Percentiles rank a stretch among this genome's conserved stretches.
Evolutionary conservation across 2,797 vertebrate species (phyloP).

Genomic region (Coccyzus lansbergi): DNA sequence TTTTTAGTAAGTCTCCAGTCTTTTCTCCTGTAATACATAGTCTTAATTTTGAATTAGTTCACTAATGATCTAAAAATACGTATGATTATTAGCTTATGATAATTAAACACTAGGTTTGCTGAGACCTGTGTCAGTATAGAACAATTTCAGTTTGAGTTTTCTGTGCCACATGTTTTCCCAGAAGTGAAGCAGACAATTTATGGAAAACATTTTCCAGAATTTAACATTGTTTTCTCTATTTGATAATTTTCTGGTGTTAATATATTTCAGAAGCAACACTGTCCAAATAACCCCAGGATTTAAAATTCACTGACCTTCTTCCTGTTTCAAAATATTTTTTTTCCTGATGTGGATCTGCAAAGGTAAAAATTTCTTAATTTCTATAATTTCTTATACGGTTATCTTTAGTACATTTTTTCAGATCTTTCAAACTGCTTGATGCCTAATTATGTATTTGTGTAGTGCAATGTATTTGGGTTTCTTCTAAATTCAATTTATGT

Average conservation of each 20-base stretch:
- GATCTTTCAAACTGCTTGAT: neutral
- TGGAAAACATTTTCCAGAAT: neutral
- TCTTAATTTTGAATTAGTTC: neutral
- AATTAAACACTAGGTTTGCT: neutral
- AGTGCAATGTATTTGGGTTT: neutral
- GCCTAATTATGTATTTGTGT: neutral
- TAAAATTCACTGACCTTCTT: neutral
- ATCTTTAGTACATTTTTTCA: neutral
- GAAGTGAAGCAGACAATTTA: neutral
- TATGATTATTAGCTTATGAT: neutral
- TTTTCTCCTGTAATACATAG: neutral
- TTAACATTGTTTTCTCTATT: neutral
- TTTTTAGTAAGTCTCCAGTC: neutral
- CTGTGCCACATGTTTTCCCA: neutral
- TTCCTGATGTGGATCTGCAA: neutral
- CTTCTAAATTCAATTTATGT: neutral
- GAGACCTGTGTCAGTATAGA: neutral
- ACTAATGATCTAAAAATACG: neutral
- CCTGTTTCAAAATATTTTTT: neutral
- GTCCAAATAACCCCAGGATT: neutral
- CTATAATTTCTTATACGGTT: neutral
- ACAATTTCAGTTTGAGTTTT: neutral
- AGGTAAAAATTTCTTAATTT: neutral
- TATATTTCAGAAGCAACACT: neutral
- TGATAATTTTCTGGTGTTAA: neutral